These are phyloP conservation scores for Crematogaster levior DNA, from an alignment of 2,888 invertebrate species.

Conservation along the genomic window DNA sequence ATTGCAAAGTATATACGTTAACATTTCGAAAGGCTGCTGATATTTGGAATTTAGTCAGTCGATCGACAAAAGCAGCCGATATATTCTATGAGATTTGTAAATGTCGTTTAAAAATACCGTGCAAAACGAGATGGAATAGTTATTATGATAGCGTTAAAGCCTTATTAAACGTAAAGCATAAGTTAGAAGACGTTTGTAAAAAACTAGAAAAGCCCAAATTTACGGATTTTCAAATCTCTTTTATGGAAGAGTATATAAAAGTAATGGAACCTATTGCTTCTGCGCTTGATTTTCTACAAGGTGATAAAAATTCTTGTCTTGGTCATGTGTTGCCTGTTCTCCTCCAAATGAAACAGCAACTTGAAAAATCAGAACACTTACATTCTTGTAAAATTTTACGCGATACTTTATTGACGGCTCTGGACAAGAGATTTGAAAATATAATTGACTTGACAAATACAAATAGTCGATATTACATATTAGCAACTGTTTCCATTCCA, in stretches of 20 bases:
- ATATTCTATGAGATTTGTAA: no score
- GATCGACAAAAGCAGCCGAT: no score
- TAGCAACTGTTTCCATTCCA: no score
- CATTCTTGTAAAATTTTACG: no score
- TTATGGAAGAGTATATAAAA: neutral
- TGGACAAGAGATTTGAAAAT: no score
- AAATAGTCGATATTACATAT: no score
- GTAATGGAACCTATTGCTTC: conserved; percentile 5
- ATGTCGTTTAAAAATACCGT: no score
- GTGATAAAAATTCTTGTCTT: neutral
- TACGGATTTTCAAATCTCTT: neutral
- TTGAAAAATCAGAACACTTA: neutral
- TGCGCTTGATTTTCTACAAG: neutral
- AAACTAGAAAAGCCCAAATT: conserved; percentile 5
- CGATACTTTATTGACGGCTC: no score
- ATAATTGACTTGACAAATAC: no score
- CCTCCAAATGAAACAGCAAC: conserved; percentile 4
- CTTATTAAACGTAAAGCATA: neutral
- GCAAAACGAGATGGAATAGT: neutral
- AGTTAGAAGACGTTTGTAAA: neutral
- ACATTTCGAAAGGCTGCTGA: no score
- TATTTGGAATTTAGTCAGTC: no score
- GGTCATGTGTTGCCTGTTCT: conserved; percentile 5
- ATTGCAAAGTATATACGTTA: no score
- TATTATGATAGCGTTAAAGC: conserved; percentile 9